phyloP scores from a whole-genome alignment of 2,797 vertebrate genomes.

The Poecilia velifera region DNA sequence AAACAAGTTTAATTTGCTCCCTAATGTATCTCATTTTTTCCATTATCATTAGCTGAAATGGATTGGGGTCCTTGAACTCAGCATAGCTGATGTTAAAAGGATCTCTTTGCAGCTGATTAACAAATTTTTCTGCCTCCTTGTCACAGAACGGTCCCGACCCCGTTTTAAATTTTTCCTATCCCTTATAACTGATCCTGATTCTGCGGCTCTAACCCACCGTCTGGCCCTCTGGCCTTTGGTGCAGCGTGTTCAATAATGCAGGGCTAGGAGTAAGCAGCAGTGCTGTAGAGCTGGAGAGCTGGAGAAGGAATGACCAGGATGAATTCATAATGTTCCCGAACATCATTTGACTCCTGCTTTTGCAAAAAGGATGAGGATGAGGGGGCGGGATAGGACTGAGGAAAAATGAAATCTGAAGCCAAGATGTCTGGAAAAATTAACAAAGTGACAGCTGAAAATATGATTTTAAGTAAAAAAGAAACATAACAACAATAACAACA shows the following conservation, averaged over 20 bases:
- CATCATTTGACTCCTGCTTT: conserved; percentile 35
- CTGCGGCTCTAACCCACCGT: conserved; percentile 55
- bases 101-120: conserved; percentile 56
- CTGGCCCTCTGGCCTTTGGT: conserved; percentile 45
- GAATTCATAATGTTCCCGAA: conserved; percentile 52
- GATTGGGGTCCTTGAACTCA: conserved; percentile 57
- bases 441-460: conserved; percentile 4
- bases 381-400: conserved; percentile 23
- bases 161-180: conserved; percentile 55
- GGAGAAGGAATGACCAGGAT: conserved; percentile 11
- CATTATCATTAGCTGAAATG: conserved; percentile 55
- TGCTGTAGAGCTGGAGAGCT: conserved; percentile 3
- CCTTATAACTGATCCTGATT: conserved; percentile 54
- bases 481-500: too few relatives aligned
- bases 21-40: conserved; percentile 40
- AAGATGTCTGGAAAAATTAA: conserved; percentile 27
- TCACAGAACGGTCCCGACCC: conserved; percentile 45
- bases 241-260: conserved; percentile 79
- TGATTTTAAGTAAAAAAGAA: conserved; percentile 26
- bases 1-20: conserved; percentile 12
- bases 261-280: conserved; percentile 41
- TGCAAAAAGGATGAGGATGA: conserved; percentile 40
- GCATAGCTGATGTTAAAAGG: conserved; percentile 58
- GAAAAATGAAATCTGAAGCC: conserved; percentile 14
- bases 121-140: conserved; percentile 34